Percentiles rank a stretch among this genome's conserved stretches.
These are phyloP conservation scores for Metopolophium dirhodum DNA, from an alignment of 1,140 invertebrate species.

Conservation along the genomic window DNA sequence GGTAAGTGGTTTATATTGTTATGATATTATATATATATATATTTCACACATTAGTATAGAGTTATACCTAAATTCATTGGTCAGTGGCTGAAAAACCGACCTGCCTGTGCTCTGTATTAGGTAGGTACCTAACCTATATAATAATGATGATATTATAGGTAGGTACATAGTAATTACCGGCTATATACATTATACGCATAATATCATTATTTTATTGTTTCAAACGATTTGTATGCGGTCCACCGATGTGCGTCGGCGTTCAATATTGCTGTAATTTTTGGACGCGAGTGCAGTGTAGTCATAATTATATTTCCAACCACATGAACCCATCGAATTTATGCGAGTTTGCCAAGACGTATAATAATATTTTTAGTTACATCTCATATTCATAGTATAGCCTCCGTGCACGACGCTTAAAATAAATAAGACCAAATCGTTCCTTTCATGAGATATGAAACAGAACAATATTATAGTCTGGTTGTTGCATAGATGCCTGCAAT, in stretches of 20 bases:
- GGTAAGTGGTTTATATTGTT: too few relatives aligned
- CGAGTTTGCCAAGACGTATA: neutral
- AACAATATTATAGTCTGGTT: too few relatives aligned
- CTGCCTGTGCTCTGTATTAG: neutral
- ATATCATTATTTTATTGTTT: neutral
- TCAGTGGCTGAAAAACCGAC: neutral
- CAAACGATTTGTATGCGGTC: neutral
- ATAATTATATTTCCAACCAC: neutral
- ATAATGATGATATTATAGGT: neutral
- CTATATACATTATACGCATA: neutral
- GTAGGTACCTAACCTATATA: neutral
- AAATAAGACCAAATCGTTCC: too few relatives aligned
- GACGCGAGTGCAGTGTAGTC: neutral
- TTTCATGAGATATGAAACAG: too few relatives aligned
- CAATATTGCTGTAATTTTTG: neutral
- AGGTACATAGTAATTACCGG: too few relatives aligned
- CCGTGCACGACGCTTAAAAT: too few relatives aligned
- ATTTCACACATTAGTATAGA: too few relatives aligned
- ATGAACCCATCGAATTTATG: neutral
- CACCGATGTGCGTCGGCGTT: neutral
- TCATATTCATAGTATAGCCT: too few relatives aligned
- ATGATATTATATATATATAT: too few relatives aligned
- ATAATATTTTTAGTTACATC: too few relatives aligned
- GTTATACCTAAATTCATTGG: neutral
- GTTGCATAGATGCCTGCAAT: too few relatives aligned